A percentile compares a stretch with the other conserved stretches of the same genome.
Conservation (phyloP, 1,140 invertebrate genomes). For the Monochamus saltuarius region DNA sequence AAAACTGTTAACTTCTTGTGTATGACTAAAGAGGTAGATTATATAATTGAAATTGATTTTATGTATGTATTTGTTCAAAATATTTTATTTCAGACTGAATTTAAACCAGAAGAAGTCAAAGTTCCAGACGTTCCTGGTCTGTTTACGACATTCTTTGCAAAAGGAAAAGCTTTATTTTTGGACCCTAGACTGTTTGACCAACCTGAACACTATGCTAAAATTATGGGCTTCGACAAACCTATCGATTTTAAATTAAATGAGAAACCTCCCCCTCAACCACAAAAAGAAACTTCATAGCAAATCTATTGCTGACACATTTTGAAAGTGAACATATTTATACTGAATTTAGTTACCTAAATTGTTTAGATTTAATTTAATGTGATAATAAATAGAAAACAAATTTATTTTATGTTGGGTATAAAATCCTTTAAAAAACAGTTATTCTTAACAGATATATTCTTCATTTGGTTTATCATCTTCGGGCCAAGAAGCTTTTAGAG, state of each 20-base stretch:
- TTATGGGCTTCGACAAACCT: slow-evolving; percentile 91
- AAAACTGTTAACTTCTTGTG: slow-evolving; percentile 69
- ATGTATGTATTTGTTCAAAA: slow-evolving; percentile 16
- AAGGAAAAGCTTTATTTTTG: slow-evolving; percentile 73
- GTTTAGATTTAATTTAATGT: too few relatives aligned
- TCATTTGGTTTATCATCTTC: background rate
- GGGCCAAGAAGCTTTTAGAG: slow-evolving; percentile 6
- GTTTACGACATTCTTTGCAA: slow-evolving; percentile 76
- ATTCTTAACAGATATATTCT: too few relatives aligned
- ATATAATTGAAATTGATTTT: slow-evolving; percentile 8
- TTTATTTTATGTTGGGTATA: too few relatives aligned
- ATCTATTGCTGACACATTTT: too few relatives aligned
- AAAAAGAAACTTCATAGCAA: too few relatives aligned
- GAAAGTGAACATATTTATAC: too few relatives aligned
- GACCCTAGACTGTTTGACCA: slow-evolving; percentile 69
- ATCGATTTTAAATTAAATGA: slow-evolving; percentile 67
- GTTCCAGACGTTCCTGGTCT: slow-evolving; percentile 78
- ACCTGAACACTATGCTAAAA: slow-evolving; percentile 71
- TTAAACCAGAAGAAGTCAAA: slow-evolving; percentile 72
- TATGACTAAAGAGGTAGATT: slow-evolving; percentile 59
- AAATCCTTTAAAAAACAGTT: too few relatives aligned
- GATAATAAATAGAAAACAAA: too few relatives aligned
- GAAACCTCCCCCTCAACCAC: too few relatives aligned
- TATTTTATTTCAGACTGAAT: slow-evolving; percentile 63
- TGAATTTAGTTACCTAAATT: too few relatives aligned